Conservation (phyloP, 2,113 vertebrate species). For the Taxidea taxus region DNA sequence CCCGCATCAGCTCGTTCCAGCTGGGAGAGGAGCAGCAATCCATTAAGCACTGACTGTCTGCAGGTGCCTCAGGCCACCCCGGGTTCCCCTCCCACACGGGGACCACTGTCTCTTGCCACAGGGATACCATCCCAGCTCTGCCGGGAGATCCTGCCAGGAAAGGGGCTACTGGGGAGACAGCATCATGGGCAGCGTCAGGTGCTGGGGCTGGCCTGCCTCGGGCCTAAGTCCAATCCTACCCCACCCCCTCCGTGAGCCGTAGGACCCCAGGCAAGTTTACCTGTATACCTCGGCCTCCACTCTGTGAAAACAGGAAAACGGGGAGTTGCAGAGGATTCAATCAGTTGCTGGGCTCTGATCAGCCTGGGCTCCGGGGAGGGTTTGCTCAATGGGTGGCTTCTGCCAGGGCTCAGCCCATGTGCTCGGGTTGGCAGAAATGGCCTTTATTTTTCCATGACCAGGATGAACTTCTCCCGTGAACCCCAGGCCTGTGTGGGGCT, state of each 20-base stretch:
- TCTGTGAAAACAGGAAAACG: background rate
- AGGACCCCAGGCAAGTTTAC: background rate
- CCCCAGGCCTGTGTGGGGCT: background rate
- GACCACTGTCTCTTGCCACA: background rate
- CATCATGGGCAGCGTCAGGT: background rate
- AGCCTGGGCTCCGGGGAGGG: background rate
- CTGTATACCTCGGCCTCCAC: background rate
- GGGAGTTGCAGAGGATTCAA: accelerated
- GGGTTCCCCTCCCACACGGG: background rate
- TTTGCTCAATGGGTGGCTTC: too few relatives aligned
- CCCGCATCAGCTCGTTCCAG: background rate
- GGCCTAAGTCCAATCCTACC: background rate
- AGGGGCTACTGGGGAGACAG: background rate
- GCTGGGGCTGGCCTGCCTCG: background rate
- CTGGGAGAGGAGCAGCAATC: too few relatives aligned
- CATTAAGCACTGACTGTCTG: background rate
- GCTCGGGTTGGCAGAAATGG: background rate
- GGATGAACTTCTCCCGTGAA: background rate
- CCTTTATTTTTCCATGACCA: background rate
- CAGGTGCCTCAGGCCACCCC: background rate
- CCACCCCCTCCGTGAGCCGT: too few relatives aligned
- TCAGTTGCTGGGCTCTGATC: background rate
- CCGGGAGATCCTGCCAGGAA: background rate
- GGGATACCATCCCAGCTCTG: background rate
- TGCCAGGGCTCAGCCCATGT: too few relatives aligned